Evolutionary conservation across 2,888 invertebrate species (phyloP).

Genomic region (Teleogryllus oceanicus): DNA sequence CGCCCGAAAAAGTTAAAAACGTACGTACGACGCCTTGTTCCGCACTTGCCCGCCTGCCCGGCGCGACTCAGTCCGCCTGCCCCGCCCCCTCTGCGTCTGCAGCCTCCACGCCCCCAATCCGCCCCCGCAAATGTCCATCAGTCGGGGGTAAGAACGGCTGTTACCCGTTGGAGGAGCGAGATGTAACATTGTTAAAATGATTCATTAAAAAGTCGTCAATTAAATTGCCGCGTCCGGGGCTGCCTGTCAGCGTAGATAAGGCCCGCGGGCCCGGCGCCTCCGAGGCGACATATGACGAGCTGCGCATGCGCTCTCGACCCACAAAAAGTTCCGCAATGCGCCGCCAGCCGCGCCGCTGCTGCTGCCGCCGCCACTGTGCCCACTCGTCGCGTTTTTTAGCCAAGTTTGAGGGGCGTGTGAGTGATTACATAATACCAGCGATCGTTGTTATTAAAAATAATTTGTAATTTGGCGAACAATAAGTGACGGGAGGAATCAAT

Average conservation of each 20-base stretch:
- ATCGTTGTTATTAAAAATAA: constrained; percentile 10
- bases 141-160: constrained; percentile 18
- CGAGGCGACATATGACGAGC: not conserved
- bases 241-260: constrained; percentile 4
- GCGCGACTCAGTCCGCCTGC: not conserved
- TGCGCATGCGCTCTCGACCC: not conserved
- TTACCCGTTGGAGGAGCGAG: constrained; percentile 18
- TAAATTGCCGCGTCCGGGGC: constrained; percentile 1
- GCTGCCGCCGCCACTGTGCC: not conserved
- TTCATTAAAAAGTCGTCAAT: constrained; percentile 18
- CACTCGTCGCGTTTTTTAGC: not conserved
- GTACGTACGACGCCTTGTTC: not conserved
- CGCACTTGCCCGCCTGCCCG: not conserved
- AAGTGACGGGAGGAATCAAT: not conserved
- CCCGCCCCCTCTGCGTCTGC: not conserved
- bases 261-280: not conserved
- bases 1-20: not conserved
- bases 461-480: not conserved
- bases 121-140: constrained; percentile 7
- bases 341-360: not conserved
- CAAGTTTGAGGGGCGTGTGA: constrained; percentile 12
- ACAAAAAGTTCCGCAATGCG: constrained; percentile 18
- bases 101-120: not conserved
- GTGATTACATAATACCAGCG: constrained; percentile 1
- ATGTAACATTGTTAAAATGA: constrained; percentile 18